Evolutionary conservation across 2,113 vertebrate species (phyloP).

Genomic region (Atherinomorus stipes): DNA sequence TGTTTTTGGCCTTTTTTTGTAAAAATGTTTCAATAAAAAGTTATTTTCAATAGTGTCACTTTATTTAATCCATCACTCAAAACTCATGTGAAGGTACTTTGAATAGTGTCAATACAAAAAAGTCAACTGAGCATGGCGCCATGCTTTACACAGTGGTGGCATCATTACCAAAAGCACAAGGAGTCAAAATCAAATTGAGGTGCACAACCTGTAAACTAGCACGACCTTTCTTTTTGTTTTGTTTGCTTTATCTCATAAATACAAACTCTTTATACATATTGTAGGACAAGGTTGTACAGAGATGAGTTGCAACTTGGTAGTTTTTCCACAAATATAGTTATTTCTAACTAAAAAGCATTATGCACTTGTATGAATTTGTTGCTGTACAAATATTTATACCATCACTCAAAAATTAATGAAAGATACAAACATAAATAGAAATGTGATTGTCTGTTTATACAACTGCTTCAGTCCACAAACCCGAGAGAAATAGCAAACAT

Average conservation of each 20-base stretch:
- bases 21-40: constrained; percentile 44
- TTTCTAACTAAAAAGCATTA: constrained; percentile 38
- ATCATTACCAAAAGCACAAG: constrained; percentile 35
- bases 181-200: constrained; percentile 13
- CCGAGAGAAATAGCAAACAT: constrained; percentile 18
- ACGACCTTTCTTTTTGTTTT: too few relatives aligned
- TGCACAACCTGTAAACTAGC: constrained; percentile 1
- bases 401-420: constrained; percentile 41
- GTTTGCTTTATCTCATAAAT: constrained; percentile 34
- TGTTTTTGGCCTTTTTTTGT: constrained; percentile 16
- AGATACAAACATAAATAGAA: constrained; percentile 44
- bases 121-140: constrained; percentile 46
- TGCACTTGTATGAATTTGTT: constrained; percentile 33
- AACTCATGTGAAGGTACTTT: constrained; percentile 57
- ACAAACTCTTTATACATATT: constrained; percentile 33
- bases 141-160: constrained; percentile 21
- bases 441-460: constrained; percentile 69
- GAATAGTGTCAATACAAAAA: constrained; percentile 72
- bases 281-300: constrained; percentile 40
- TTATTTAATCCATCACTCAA: constrained; percentile 71
- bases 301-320: constrained; percentile 32
- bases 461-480: constrained; percentile 30
- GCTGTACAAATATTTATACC: constrained; percentile 38
- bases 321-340: constrained; percentile 35
- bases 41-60: constrained; percentile 42